phyloP scores from a whole-genome alignment of 1,140 invertebrate species.

The Drosophila rufa region DNA sequence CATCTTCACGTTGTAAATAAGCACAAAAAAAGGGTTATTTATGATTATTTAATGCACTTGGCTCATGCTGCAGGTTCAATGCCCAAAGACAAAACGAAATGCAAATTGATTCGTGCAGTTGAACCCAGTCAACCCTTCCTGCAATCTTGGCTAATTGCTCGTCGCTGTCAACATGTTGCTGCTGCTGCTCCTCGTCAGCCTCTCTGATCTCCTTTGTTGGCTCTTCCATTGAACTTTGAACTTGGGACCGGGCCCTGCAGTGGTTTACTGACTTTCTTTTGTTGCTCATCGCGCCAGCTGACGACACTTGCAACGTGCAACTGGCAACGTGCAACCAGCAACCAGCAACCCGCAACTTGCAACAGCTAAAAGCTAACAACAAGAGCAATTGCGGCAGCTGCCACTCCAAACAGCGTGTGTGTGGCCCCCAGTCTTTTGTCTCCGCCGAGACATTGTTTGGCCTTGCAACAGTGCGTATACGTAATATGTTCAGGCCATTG shows the following conservation, averaged over 20 bases:
- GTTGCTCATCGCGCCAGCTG: constrained; percentile 35
- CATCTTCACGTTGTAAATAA: constrained; percentile 12
- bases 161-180: constrained; percentile 55
- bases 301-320: constrained; percentile 42
- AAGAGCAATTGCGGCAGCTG: constrained; percentile 50
- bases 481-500: constrained; percentile 47
- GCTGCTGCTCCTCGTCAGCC: constrained; percentile 7
- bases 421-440: constrained; percentile 26
- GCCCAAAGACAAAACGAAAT: constrained; percentile 61
- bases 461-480: constrained; percentile 67
- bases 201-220: constrained; percentile 22
- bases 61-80: constrained; percentile 69
- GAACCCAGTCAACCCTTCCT: constrained; percentile 32
- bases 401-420: constrained; percentile 33
- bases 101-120: constrained; percentile 62
- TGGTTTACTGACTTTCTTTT: constrained; percentile 67
- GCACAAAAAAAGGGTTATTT: constrained; percentile 61
- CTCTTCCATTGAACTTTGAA: constrained; percentile 75
- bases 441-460: constrained; percentile 32
- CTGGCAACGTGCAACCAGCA: background rate
- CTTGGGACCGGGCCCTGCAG: constrained; percentile 40
- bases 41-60: constrained; percentile 77
- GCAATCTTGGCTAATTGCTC: constrained; percentile 43
- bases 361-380: constrained; percentile 7
- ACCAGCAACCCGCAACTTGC: constrained; percentile 15